Evolutionary conservation across 1,140 invertebrate species (phyloP), one percentile per base, ranked within the genome.

Genomic region (Cyrtorhinus lividipennis): DNA sequence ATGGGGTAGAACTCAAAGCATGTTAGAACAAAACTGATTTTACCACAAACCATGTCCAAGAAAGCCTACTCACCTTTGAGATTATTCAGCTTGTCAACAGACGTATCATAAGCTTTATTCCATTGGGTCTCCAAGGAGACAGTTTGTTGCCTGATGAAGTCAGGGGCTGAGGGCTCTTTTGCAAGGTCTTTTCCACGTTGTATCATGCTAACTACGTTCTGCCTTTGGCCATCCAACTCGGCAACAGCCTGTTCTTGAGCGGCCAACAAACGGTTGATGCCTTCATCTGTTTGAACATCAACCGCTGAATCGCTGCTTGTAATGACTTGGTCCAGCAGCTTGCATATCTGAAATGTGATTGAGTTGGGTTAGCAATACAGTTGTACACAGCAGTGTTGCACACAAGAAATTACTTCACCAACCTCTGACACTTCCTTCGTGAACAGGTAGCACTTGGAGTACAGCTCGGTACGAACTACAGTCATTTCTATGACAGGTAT

Each of bases 401-500:
- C n/a, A n/a, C n/a, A n/a, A n/a, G n/a, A n/a, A n/a, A n/a, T n/a
- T n/a, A n/a, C n/a, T n/a, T n/a, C 23, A 24, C 69, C 71, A 61
- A 93, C 86, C 76, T 92, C 87, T 64, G 84, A 82, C 0, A 95
- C 86, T 73, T 92, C 89, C 69, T 90, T 84, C 56, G 88, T 78
- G 71, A 93, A 96, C 0, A 88, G 87, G 72, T 94, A 95, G 72
- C 92, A 95, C 72, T 90, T 90, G 3, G 90, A 90, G 69, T 92
- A 87, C 0, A 92, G 85, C 67, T 94, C 90, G 1, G 92, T 92
- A 73, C 91, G 90, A 0, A 90, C 86, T 80, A 92, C 88, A 0
- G 90, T 92, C 24, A 92, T 85, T 72, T 96, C 92, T 66, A 96
- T 90, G 0, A 85, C 87, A 1, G 92, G 92, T 68, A 95, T 89